A percentile compares a stretch with the other conserved stretches of the same genome.
Evolutionary conservation across 2,113 vertebrate genomes (phyloP).

Genomic region (Syrmaticus mikado): DNA sequence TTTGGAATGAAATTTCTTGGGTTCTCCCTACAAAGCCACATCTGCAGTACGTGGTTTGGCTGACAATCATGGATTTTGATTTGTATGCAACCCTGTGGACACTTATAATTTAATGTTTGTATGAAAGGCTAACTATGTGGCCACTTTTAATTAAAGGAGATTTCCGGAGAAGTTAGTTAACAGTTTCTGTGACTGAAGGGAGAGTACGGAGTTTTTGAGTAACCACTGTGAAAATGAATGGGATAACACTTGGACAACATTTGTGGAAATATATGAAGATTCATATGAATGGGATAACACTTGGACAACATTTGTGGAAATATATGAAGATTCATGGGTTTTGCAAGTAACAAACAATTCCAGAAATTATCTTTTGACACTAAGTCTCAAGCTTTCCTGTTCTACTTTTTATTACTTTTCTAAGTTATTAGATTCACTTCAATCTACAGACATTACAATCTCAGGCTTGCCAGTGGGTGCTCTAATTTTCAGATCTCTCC

Average conservation of each 20-base stretch:
- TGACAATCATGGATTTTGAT: background rate
- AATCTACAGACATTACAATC: background rate
- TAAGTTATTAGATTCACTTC: background rate
- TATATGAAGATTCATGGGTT: background rate
- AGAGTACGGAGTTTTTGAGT: background rate
- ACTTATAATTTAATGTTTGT: constrained; percentile 41
- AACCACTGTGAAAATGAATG: background rate
- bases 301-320: background rate
- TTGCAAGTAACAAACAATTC: background rate
- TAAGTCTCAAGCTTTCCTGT: background rate
- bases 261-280: background rate
- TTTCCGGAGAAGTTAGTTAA: constrained; percentile 29
- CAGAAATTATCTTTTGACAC: background rate
- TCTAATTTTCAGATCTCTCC: background rate
- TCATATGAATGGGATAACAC: accelerated
- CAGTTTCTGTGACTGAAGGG: background rate
- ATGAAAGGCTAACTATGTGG: constrained; percentile 30
- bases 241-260: accelerated
- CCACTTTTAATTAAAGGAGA: constrained; percentile 36
- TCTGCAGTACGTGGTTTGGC: constrained; percentile 54
- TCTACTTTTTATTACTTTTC: background rate
- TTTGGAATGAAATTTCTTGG: constrained; percentile 47
- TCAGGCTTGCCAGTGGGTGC: background rate
- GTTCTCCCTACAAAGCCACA: constrained; percentile 61
- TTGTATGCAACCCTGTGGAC: constrained; percentile 61